Evolutionary conservation across 2,797 vertebrate genomes (phyloP).

Genomic region (Lithobates pipiens): DNA sequence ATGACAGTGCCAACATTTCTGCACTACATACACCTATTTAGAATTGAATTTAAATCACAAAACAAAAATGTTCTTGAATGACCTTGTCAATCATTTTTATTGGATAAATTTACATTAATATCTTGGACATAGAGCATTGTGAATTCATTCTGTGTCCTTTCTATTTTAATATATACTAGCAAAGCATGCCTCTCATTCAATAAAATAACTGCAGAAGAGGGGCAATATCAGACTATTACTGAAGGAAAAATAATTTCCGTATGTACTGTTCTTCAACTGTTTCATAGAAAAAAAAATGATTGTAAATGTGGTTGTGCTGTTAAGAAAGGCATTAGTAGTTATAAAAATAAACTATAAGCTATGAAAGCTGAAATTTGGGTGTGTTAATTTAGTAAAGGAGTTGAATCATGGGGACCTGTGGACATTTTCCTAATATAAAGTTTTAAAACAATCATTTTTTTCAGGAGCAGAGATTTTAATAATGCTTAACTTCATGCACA

Average conservation of each 20-base stretch:
- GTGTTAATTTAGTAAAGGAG: no score
- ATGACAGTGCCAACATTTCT: neutral
- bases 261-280: no score
- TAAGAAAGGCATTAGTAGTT: no score
- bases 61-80: conserved; percentile 9
- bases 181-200: neutral
- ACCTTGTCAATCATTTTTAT: conserved; percentile 41
- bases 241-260: neutral
- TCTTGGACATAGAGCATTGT: neutral
- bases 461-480: no score
- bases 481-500: no score
- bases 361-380: no score
- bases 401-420: no score
- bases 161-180: neutral
- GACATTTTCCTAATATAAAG: no score
- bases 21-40: conserved; percentile 20
- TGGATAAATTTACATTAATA: conserved; percentile 24
- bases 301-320: no score
- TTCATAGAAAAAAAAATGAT: no score
- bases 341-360: no score
- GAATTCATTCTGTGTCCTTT: neutral
- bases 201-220: neutral
- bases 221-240: neutral
- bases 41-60: neutral
- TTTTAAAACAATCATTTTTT: no score